phyloP scores from a whole-genome alignment of 2,888 invertebrate genomes.

The Caenorhabditis sp. region DNA sequence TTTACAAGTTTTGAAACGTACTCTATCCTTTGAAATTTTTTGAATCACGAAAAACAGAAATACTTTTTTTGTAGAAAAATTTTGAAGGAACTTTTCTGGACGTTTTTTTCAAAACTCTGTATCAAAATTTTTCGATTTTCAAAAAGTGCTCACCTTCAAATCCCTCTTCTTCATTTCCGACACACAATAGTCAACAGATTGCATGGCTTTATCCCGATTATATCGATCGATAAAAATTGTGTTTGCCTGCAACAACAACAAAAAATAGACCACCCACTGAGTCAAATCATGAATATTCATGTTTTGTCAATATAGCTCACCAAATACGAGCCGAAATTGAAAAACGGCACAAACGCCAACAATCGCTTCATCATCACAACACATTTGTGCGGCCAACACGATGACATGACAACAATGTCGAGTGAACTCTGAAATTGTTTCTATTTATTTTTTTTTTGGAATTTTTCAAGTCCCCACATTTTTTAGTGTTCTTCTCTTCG shows the following conservation, averaged over 20 bases:
- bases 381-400: conserved; percentile 54
- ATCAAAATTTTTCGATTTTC: conserved; percentile 8
- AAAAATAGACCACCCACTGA: neutral
- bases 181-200: conserved; percentile 46
- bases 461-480: neutral
- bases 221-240: conserved; percentile 58
- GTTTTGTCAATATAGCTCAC: conserved; percentile 28
- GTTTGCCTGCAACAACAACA: conserved; percentile 46
- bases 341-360: conserved; percentile 53
- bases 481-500: too few species aligned
- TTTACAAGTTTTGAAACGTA: too few species aligned
- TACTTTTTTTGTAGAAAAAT: too few species aligned
- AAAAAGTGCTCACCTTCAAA: conserved; percentile 41
- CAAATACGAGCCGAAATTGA: conserved; percentile 52
- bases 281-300: too few species aligned
- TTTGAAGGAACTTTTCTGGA: too few species aligned
- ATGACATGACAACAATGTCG: conserved; percentile 54
- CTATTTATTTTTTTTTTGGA: neutral
- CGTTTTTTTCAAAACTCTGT: too few species aligned
- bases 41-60: too few species aligned
- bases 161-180: conserved; percentile 38
- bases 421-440: conserved; percentile 55
- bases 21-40: too few species aligned
- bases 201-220: conserved; percentile 52
- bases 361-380: conserved; percentile 59